Evolutionary conservation across 2,113 vertebrate species (phyloP).

Genomic region (Lota lota): DNA sequence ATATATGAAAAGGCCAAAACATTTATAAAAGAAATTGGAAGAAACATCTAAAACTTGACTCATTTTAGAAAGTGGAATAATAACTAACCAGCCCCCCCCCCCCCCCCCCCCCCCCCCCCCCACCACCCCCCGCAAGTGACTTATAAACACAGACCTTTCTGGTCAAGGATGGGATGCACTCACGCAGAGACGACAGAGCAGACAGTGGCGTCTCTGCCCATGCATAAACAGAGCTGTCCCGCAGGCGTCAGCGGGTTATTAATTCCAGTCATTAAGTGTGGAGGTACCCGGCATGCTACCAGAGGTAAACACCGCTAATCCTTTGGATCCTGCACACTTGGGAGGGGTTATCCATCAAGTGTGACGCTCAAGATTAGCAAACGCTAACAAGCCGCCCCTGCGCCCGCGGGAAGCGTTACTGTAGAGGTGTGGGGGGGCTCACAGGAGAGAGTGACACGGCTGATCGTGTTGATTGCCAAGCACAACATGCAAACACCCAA

Average conservation of each 20-base stretch:
- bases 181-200: conserved; percentile 48
- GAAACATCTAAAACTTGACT: conserved; percentile 25
- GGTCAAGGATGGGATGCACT: conserved; percentile 31
- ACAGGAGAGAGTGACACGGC: too few relatives aligned
- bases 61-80: conserved; percentile 33
- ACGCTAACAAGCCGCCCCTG: conserved; percentile 55
- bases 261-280: conserved; percentile 70
- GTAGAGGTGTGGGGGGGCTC: neutral
- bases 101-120: too few relatives aligned
- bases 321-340: conserved; percentile 78
- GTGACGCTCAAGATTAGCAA: conserved; percentile 66
- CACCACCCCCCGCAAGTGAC: conserved; percentile 28
- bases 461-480: neutral
- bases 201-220: conserved; percentile 53
- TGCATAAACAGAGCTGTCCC: conserved; percentile 66
- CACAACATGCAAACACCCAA: conserved; percentile 12
- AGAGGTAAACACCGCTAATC: conserved; percentile 74
- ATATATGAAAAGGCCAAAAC: neutral
- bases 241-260: conserved; percentile 66
- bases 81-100: conserved; percentile 12
- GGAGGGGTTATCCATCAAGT: conserved; percentile 70
- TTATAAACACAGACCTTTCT: conserved; percentile 63
- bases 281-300: conserved; percentile 71
- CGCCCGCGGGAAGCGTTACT: conserved; percentile 35
- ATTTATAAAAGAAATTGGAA: neutral